These are phyloP conservation scores for Liodrosophila aerea DNA, from an alignment of 2,888 invertebrate species.

Conservation along the genomic window DNA sequence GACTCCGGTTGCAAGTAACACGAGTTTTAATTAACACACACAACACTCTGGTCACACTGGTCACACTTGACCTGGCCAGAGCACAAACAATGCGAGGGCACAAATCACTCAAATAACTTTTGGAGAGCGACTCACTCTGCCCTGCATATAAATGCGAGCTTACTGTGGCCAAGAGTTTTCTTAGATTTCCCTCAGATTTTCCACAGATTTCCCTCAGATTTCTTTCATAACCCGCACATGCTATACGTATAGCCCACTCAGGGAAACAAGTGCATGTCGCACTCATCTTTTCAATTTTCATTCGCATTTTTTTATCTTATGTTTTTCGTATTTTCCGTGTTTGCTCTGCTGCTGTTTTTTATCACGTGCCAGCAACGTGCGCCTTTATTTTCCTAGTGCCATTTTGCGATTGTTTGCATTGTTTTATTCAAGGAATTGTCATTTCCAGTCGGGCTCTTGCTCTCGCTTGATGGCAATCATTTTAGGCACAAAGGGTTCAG, in stretches of 20 bases:
- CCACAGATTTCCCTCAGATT: constrained; percentile 7
- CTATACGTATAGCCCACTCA: not conserved
- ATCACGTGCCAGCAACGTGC: constrained; percentile 63
- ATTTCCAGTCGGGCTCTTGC: constrained; percentile 22
- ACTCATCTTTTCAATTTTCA: constrained; percentile 45
- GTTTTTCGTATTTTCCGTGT: constrained; percentile 9
- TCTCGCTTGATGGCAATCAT: constrained; percentile 24
- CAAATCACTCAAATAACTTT: constrained; percentile 35
- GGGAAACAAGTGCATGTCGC: constrained; percentile 10
- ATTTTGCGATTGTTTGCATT: constrained; percentile 69
- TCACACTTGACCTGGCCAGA: not conserved
- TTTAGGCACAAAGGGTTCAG: constrained; percentile 32
- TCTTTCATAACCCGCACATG: not conserved
- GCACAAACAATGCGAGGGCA: constrained; percentile 3
- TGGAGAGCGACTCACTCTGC: not conserved
- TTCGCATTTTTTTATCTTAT: constrained; percentile 8
- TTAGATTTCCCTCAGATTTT: not conserved
- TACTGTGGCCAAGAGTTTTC: no score
- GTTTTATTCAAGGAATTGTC: constrained; percentile 38
- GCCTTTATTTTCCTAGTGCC: constrained; percentile 52
- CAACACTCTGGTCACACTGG: no score
- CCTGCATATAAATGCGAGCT: no score
- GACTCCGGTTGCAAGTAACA: not conserved
- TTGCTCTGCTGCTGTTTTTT: constrained; percentile 28
- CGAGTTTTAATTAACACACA: constrained; percentile 41